Base-by-base conservation (phyloP, 1,140 invertebrate species). In the Drosophila grimshawi region DNA sequence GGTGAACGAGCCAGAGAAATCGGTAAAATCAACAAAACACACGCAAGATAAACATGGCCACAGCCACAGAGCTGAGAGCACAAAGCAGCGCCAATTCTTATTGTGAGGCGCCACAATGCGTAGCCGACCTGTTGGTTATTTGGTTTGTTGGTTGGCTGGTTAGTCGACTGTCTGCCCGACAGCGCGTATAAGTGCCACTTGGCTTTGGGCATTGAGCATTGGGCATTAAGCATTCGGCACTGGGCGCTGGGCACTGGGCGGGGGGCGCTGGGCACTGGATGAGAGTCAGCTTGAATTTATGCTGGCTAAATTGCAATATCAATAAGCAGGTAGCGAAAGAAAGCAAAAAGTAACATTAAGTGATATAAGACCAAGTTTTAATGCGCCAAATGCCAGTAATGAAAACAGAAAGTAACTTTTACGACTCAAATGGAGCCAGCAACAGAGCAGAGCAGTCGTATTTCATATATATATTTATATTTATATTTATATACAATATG, bases 1-100 rank as follows among this genome's bases (percentile, higher is more conserved):
- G 49, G 11, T n/a, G 30, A 19, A n/a, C 11, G 19, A 46, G 62
- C 60, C 49, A 69, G 79, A 64, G 75, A 86, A 86, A 88, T 88
- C 83, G 83, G 71, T 88, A 88, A 80, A 88, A 88, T 88, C 83
- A 86, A 86, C 83, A 86, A 86, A 86, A 86, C 76, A 86, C 83
- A 88, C 83, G 67, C 82, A 82, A 86, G 82, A 82, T 80, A 88
- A 82, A 88, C 83, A 69, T 51, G 43, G 41, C 63, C 64, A 62
- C 43, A 53, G 39, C 52, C 35, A 37, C 41, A 41, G 29, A 65
- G 56, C 53, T 46, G 55, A 71, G 32, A 64, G 49, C 49, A 72
- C 56, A 62, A 62, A 57, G 56, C 43, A n/a, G 35, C 32, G 57
- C 33, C 57, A 62, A 57, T 60, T 66, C 51, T 30, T 37, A 64